Evolutionary conservation across 2,888 invertebrate species (phyloP).

Genomic region (Trypoxylon attenuatum): DNA sequence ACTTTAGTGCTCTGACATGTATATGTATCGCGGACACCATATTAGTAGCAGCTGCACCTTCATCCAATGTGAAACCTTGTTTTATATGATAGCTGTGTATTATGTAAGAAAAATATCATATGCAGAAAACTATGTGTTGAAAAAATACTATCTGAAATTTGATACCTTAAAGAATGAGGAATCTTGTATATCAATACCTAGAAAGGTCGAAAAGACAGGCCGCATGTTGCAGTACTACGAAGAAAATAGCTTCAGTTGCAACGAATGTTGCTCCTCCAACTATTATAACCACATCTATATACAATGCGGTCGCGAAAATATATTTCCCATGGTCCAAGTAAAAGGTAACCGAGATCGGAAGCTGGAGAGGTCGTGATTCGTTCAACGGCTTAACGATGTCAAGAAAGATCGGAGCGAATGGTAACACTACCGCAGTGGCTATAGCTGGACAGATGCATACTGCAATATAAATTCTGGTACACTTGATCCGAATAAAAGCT

Average conservation of each 20-base stretch:
- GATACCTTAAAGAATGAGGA: too few species aligned
- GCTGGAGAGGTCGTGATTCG: background rate
- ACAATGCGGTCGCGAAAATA: background rate
- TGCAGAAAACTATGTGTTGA: too few species aligned
- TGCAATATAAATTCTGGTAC: too few species aligned
- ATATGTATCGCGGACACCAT: too few species aligned
- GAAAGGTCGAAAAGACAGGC: background rate
- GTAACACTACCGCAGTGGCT: background rate
- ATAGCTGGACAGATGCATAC: background rate
- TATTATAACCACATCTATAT: background rate
- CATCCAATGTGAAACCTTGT: too few species aligned
- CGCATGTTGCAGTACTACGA: background rate
- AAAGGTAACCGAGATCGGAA: background rate
- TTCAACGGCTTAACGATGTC: conserved; percentile 6
- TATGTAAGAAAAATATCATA: too few species aligned
- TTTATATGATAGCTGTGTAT: conserved; percentile 9
- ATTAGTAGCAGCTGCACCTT: too few species aligned
- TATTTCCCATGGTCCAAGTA: conserved; percentile 8
- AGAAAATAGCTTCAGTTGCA: background rate
- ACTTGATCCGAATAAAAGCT: background rate
- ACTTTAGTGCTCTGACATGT: background rate
- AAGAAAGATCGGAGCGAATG: background rate
- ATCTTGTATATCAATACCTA: too few species aligned
- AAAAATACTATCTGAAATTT: too few species aligned
- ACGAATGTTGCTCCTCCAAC: background rate